Evolutionary conservation across 1,140 invertebrate species (phyloP).

Genomic region (Drosophila tropicalis): DNA sequence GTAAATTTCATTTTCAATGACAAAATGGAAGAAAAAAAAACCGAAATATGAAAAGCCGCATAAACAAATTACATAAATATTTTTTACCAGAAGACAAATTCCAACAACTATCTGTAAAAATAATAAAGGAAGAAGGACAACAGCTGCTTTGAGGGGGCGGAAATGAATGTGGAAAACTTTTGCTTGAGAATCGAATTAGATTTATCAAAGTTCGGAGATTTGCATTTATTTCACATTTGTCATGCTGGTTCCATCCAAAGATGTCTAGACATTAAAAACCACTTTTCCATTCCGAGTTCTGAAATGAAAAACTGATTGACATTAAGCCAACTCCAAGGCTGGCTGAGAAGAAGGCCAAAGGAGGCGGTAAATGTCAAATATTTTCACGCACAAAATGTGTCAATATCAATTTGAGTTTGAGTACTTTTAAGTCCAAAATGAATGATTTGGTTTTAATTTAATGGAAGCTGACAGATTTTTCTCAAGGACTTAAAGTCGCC

Average conservation of each 20-base stretch:
- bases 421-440: slow-evolving; percentile 44
- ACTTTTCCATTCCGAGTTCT: slow-evolving; percentile 46
- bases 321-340: slow-evolving; percentile 40
- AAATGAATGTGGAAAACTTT: not conserved
- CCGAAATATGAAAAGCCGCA: slow-evolving; percentile 70
- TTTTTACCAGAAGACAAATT: slow-evolving; percentile 55
- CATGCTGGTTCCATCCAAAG: slow-evolving; percentile 44
- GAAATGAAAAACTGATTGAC: slow-evolving; percentile 43
- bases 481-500: not conserved
- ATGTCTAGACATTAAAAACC: slow-evolving; percentile 71
- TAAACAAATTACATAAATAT: slow-evolving; percentile 71
- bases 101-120: slow-evolving; percentile 30
- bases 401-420: slow-evolving; percentile 71
- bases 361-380: slow-evolving; percentile 60
- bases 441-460: slow-evolving; percentile 75
- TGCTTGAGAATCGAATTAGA: slow-evolving; percentile 52
- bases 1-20: slow-evolving; percentile 74
- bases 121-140: slow-evolving; percentile 19
- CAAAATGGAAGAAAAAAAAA: slow-evolving; percentile 32
- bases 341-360: not conserved
- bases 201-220: slow-evolving; percentile 71
- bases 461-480: slow-evolving; percentile 22
- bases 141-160: not conserved
- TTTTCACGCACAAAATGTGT: slow-evolving; percentile 63
- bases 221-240: slow-evolving; percentile 77